A percentile compares a stretch with the other conserved stretches of the same genome.
Conservation (phyloP, 92 coral and sea anemone species). For the Isaurus tuberculatus region DNA sequence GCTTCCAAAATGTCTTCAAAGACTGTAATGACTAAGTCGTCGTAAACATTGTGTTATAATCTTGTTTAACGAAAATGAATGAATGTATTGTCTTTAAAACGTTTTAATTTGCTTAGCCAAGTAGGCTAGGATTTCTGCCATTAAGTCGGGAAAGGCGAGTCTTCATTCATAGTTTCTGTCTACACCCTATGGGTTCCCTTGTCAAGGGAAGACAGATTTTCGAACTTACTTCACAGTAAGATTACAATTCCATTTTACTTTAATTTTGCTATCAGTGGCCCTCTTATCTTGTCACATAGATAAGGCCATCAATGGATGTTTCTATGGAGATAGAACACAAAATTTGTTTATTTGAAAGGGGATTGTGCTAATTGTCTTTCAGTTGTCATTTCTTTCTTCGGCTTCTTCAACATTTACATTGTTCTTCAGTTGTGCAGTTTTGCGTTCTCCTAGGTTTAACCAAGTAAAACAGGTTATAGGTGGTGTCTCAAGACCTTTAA, state of each 20-base stretch:
- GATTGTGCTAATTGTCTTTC: not conserved
- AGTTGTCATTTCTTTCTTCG: not conserved
- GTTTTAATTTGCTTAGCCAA: not conserved
- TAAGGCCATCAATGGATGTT: not conserved
- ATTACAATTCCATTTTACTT: not conserved
- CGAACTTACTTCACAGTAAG: not conserved
- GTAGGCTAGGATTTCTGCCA: not conserved
- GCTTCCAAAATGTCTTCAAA: not conserved
- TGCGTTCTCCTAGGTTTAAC: not conserved
- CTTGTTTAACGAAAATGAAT: not conserved
- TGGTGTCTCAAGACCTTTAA: not conserved
- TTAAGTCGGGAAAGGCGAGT: not conserved
- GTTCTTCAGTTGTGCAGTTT: not conserved
- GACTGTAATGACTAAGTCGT: not conserved
- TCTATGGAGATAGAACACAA: not conserved
- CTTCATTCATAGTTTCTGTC: not conserved
- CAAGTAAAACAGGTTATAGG: not conserved
- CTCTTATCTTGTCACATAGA: not conserved
- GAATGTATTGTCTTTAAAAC: not conserved
- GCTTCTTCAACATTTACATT: not conserved
- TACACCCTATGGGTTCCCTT: constrained; percentile 2
- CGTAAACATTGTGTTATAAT: not conserved
- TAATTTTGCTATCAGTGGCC: not conserved
- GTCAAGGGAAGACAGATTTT: not conserved
- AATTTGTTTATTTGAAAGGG: not conserved